These are phyloP conservation scores for Brachionus rubens DNA, from an alignment of 1,140 invertebrate genomes.

Conservation along the genomic window DNA sequence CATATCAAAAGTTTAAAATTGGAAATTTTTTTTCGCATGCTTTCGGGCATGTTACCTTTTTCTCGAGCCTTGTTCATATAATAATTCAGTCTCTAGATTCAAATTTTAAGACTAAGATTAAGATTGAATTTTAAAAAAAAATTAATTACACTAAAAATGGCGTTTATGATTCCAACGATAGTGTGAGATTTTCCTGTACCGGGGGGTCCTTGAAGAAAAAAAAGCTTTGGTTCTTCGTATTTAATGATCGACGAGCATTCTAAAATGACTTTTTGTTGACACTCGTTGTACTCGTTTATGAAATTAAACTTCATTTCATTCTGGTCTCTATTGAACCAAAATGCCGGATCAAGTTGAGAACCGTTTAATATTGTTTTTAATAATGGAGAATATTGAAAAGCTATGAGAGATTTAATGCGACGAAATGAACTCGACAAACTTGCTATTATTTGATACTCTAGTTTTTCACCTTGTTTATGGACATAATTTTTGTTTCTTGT, in stretches of 20 bases:
- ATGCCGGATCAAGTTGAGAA: not conserved
- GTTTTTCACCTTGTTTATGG: not conserved
- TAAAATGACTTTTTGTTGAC: conserved; percentile 21
- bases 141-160: conserved; percentile 7
- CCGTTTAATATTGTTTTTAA: conserved; percentile 32
- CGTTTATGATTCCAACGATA: conserved; percentile 30
- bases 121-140: not conserved
- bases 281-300: conserved; percentile 9
- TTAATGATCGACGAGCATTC: conserved; percentile 5
- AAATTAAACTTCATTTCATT: not conserved
- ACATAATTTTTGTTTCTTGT: not conserved
- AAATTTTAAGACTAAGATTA: not conserved
- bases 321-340: not conserved
- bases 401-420: conserved; percentile 3
- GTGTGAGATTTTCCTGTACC: conserved; percentile 42
- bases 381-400: not conserved
- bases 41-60: not conserved
- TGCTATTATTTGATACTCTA: conserved; percentile 23
- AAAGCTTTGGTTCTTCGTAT: not conserved
- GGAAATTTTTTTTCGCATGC: not conserved
- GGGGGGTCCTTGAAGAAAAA: conserved; percentile 20
- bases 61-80: not conserved
- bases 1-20: conserved; percentile 21
- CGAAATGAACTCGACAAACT: conserved; percentile 28
- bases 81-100: not conserved